A percentile compares a stretch with the other conserved stretches of the same genome.
These are phyloP conservation scores for Polymixis flavicincta DNA, from an alignment of 2,888 invertebrate species.

Conservation along the genomic window DNA sequence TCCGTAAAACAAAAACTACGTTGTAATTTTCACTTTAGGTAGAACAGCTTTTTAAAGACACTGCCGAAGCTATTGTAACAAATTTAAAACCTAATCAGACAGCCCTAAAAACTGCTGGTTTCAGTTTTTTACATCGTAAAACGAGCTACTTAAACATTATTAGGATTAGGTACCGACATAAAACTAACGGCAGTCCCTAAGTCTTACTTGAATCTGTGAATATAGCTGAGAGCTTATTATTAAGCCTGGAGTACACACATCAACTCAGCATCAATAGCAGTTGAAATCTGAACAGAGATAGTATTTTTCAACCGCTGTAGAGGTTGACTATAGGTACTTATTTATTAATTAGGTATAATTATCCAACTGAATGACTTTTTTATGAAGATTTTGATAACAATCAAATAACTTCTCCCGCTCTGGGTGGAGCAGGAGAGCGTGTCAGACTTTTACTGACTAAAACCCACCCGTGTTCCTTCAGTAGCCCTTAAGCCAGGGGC, in stretches of 20 bases:
- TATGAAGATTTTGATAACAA: too few species aligned
- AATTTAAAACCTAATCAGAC: slow-evolving; percentile 9
- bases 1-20: neutral
- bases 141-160: slow-evolving; percentile 42
- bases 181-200: slow-evolving; percentile 38
- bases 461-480: too few species aligned
- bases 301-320: neutral
- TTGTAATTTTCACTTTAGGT: neutral
- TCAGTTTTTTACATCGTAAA: slow-evolving; percentile 27
- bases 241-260: slow-evolving; percentile 31
- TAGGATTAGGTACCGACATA: slow-evolving; percentile 15
- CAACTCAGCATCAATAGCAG: neutral
- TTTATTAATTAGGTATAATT: neutral
- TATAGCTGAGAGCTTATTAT: slow-evolving; percentile 14
- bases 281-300: neutral
- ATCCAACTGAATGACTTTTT: too few species aligned
- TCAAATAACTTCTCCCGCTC: too few species aligned
- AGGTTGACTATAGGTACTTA: neutral
- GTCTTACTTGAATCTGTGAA: slow-evolving; percentile 12
- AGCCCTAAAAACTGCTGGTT: slow-evolving; percentile 9
- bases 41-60: neutral
- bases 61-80: neutral
- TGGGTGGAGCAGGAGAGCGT: too few species aligned
- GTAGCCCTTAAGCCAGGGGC: too few species aligned
- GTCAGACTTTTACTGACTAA: too few species aligned